Evolutionary conservation across 2,113 vertebrate species (phyloP).

Genomic region (Polypterus bichir): DNA sequence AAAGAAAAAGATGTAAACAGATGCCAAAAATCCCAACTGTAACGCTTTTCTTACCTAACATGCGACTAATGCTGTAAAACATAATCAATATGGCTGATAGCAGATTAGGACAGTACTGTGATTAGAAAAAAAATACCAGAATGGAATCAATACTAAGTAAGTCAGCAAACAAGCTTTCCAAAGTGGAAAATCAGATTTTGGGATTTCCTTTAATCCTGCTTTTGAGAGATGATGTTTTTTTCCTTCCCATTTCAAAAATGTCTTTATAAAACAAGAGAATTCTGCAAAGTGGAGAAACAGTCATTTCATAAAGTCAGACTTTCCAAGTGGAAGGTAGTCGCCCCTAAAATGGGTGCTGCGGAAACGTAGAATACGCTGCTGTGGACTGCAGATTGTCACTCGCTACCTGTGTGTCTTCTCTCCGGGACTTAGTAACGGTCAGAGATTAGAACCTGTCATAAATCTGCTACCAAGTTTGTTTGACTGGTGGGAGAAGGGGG

Average conservation of each 20-base stretch:
- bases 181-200: slow-evolving; percentile 37
- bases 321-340: too few relatives aligned
- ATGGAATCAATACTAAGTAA: slow-evolving; percentile 24
- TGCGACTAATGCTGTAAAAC: slow-evolving; percentile 34
- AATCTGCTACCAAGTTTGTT: slow-evolving; percentile 73
- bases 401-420: slow-evolving; percentile 52
- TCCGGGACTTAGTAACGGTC: slow-evolving; percentile 67
- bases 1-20: not conserved
- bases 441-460: slow-evolving; percentile 84
- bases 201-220: slow-evolving; percentile 19
- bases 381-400: not conserved
- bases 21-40: not conserved
- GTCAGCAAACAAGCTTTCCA: slow-evolving; percentile 2
- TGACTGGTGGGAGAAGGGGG: slow-evolving; percentile 39
- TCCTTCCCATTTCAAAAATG: slow-evolving; percentile 15
- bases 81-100: slow-evolving; percentile 50
- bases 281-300: too few relatives aligned
- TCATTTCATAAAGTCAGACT: too few relatives aligned
- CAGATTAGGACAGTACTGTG: slow-evolving; percentile 41
- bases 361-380: too few relatives aligned
- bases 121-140: not conserved
- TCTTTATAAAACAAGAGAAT: slow-evolving; percentile 38
- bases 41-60: slow-evolving; percentile 6
- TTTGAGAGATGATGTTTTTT: not conserved
- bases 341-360: too few relatives aligned